A percentile compares a stretch with the other conserved stretches of the same genome.
Evolutionary conservation across 2,113 vertebrate species (phyloP).

Genomic region (Leiothrix lutea): DNA sequence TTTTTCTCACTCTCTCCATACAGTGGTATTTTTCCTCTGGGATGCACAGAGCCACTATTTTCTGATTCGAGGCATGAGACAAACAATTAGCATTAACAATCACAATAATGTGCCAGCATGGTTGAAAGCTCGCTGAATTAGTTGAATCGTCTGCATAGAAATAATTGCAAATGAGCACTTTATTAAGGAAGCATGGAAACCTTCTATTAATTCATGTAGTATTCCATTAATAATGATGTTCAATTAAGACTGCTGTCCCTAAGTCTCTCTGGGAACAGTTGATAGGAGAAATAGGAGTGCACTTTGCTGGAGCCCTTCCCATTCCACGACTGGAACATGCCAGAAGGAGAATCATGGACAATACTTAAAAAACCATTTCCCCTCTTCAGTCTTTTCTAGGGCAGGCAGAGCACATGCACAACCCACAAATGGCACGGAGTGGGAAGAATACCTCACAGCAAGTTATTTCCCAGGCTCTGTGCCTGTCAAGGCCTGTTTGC

Average conservation of each 20-base stretch:
- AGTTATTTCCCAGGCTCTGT: slow-evolving; percentile 7
- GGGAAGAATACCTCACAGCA: background rate
- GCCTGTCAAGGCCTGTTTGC: background rate
- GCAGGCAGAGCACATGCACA: background rate
- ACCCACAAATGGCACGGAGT: background rate
- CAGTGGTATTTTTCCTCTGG: background rate
- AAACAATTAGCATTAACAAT: slow-evolving; percentile 40
- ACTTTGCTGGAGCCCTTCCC: background rate
- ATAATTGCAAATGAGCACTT: slow-evolving; percentile 23
- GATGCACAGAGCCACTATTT: background rate
- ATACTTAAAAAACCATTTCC: background rate
- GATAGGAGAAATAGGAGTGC: background rate
- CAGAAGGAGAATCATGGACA: background rate
- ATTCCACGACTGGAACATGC: background rate
- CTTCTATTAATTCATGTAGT: slow-evolving; percentile 33
- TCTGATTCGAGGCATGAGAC: slow-evolving; percentile 8
- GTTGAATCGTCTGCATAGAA: slow-evolving; percentile 10
- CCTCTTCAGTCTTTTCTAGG: background rate
- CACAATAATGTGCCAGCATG: background rate
- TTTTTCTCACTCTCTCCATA: background rate
- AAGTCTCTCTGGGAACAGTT: background rate
- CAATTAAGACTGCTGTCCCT: slow-evolving; percentile 16
- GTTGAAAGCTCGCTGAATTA: background rate
- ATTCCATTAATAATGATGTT: slow-evolving; percentile 37
- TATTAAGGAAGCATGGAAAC: slow-evolving; percentile 4